Base-by-base conservation (phyloP, 2,113 vertebrate genomes). In the Ictalurus furcatus region DNA sequence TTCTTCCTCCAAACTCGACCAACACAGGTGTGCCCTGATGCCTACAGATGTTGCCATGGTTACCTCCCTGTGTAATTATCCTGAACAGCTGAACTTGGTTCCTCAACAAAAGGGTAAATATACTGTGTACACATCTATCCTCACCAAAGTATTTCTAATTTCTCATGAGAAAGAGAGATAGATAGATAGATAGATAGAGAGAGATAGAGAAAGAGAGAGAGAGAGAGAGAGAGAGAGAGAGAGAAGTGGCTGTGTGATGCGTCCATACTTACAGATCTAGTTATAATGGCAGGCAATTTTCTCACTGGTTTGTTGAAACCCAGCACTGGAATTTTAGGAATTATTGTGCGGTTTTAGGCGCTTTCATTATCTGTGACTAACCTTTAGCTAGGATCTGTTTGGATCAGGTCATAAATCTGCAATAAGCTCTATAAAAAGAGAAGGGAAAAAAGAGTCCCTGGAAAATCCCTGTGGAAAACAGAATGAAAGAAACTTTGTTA, bases 11-110 rank as follows among this genome's bases (percentile, higher is more conserved):
- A 69, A 91, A 59, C 87, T 89, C 89, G 73, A 87, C 84, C 73
- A 88, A 71, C 91, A 92, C 91, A 93, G 93, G 93, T 94, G 93
- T 93, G 87, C 92, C 87, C 28, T 86, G 87, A 90, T 92, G 92
- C 89, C 86, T 85, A 90, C 89, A 88, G 37, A 73, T 82, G 94
- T 94, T 94, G 86, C 93, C 91, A 94, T 94, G 92, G 94, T 93
- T 93, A 93, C 92, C 69, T 88, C 88, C 89, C 90, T 91, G 61
- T 91, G 88, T 93, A 93, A 94, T 94, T 93, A 93, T 88, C 90
- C 73, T 59, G 88, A 91, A 91, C 91, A 91, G 86, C 90, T 83
- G 89, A 89, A 92, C 89, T 89, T 82, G 71, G 79, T 85, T 93
- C 71, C 52, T 87, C 40, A 56, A 90, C 91, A 88, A 89, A 89